Base-by-base conservation (phyloP, 2,888 invertebrate species). In the Drosophila anomalipes region DNA sequence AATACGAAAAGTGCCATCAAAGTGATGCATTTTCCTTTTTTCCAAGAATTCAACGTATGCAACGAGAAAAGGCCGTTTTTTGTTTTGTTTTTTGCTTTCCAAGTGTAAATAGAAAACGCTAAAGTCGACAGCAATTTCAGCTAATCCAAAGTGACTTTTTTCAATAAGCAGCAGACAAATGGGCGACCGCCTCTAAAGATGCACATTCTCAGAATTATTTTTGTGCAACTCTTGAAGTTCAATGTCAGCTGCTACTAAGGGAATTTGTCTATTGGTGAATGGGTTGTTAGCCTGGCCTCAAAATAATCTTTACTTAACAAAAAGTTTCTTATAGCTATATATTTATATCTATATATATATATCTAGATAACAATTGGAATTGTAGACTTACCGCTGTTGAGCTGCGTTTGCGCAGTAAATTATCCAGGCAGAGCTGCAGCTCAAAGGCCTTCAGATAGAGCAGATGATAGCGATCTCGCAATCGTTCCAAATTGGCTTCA, bases 381-480 rank as follows among this genome's bases (percentile, higher is more conserved):
- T 44, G 26, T 35, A 16, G 59, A 94, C 95, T 94, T 92, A 95
- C 95, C 94, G 94, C 94, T 93, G 94, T 94, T 90, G 94, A 95
- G 91, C 95, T 95, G 91, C 95, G 95, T 92, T 95, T 95, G 79
- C 95, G 95, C 77, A 96, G 95, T 77, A 97, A 95, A 82, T 96
- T 96, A 93, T 98, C 98, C 92, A 98, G 95, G 93, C 97, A 96
- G 94, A 97, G 97, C 95, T 98, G 97, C 96, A 98, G 97, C 95
- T 98, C 98, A 91, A 98, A 95, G 65, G 98, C 97, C 89, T 97
- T 95, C 90, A 98, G 94, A 95, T 97, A 98, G 83, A 98, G 95
- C 85, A 97, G 95, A 94, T 98, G 98, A 97, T 98, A 98, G 92
- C 98, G 96, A 77, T 96, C 95, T 94, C 98, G 97, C 84, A 98